Evolutionary conservation across 1,140 invertebrate species (phyloP), one percentile per base, ranked within the genome.

Genomic region (Ladona fulva): DNA sequence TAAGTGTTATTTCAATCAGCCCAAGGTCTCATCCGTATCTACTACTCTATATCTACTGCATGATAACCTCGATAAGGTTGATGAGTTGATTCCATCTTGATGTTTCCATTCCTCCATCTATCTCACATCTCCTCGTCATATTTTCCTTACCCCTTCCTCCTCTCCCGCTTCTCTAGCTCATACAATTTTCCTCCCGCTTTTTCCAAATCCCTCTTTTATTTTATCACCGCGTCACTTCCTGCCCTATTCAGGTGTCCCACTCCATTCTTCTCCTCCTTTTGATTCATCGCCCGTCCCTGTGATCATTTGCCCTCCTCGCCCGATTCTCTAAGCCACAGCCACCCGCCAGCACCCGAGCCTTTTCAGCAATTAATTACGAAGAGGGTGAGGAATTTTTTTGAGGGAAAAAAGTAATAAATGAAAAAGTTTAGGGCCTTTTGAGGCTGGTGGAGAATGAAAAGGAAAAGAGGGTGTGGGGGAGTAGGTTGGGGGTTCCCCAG

Each of bases 331-430:
- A 52, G 44, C 44, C 44, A 52, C 44, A 52, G 10, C 44, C 44
- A 52, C 44, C 44, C 44, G 19, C 19, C 44, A 52, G 44, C 44
- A 52, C 10, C 44, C 44, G 19, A 52, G 10, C 52, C 16, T 22
- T 66, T 66, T 66, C 52, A 66, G 52, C 52, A 66, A 66, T 66
- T 66, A 66, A 66, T 66, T 66, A 66, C 52, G 52, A 66, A 22
- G 52, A 16, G 52, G 52, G 52, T 66, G 52, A 66, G 52, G 52
- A 66, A 66, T 66, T 66, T 22, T 16, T 16, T 16, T 66, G 3
- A 3, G 12, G 3, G 5, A 66, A 22, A 66, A 66, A 66, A 66
- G 52, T 22, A 66, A 66, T 66, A 66, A 66, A 66, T 22, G 52
- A 66, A 66, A 66, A 66, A 66, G 52, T 66, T 66, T 66, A 66